Conservation (phyloP, 1,140 invertebrate genomes). For the Drosophila ogumai region DNA sequence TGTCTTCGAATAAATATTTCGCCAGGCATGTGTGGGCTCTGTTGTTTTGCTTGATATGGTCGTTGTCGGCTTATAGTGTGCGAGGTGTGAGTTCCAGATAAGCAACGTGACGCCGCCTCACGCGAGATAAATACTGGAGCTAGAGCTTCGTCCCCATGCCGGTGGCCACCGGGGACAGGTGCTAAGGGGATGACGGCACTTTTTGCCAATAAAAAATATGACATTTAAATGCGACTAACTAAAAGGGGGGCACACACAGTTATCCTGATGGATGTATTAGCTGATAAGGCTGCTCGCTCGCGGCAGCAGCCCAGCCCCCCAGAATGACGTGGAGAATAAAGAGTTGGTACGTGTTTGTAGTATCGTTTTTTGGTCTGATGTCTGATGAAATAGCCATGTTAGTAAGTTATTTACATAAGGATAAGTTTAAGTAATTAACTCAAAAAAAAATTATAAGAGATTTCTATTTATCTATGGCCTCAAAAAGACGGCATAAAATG, state of each 20-base stretch:
- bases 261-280: conserved; percentile 22
- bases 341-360: neutral
- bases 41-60: conserved; percentile 53
- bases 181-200: neutral
- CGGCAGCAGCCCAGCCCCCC: conserved; percentile 24
- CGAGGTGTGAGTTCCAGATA: conserved; percentile 64
- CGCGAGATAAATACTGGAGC: conserved; percentile 66
- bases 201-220: conserved; percentile 57
- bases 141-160: neutral
- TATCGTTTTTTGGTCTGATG: neutral
- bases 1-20: conserved; percentile 7
- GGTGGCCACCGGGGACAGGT: neutral
- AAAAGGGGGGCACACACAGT: conserved; percentile 12
- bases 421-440: too few species aligned
- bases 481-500: too few species aligned
- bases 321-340: conserved; percentile 15
- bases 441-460: too few species aligned
- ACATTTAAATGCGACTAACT: conserved; percentile 41
- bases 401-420: too few species aligned
- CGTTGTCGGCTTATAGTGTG: conserved; percentile 13
- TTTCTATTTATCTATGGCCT: too few species aligned
- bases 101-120: conserved; percentile 74
- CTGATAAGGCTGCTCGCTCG: conserved; percentile 27
- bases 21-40: conserved; percentile 16
- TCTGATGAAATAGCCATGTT: conserved; percentile 24